These are phyloP conservation scores for Agriopis marginaria DNA, from an alignment of 2,888 invertebrate species.

Conservation along the genomic window DNA sequence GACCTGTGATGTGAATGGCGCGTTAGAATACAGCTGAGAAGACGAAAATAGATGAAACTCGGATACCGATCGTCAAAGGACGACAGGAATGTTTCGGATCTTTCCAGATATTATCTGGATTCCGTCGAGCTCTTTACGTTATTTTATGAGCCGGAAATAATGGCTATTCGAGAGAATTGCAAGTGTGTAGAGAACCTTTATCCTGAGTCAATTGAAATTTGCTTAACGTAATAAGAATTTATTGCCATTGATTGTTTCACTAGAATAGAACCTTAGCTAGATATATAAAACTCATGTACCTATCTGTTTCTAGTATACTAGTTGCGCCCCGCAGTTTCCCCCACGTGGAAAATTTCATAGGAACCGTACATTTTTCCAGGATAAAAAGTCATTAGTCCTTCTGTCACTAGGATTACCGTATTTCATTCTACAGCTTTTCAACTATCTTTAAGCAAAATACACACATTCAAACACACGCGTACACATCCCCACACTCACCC, in stretches of 20 bases:
- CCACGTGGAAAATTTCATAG: no score
- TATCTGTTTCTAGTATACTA: no score
- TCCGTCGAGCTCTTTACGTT: slow-evolving; percentile 36
- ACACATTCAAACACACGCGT: no score
- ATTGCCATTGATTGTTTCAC: background rate
- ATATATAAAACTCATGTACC: no score
- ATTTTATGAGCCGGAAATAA: slow-evolving; percentile 32
- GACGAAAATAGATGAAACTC: slow-evolving; percentile 52
- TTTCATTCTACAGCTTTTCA: no score
- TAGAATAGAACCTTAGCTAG: background rate
- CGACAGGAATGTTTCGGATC: slow-evolving; percentile 46
- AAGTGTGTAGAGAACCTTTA: slow-evolving; percentile 25
- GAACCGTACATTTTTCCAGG: no score
- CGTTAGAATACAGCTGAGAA: slow-evolving; percentile 48
- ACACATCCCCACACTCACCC: no score
- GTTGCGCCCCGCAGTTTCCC: no score
- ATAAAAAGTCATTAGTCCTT: no score
- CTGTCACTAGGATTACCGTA: background rate
- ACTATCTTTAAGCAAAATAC: no score
- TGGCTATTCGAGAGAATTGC: slow-evolving; percentile 24
- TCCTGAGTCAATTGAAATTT: slow-evolving; percentile 15
- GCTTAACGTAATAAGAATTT: slow-evolving; percentile 9
- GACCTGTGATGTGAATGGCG: no score
- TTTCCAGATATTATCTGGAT: slow-evolving; percentile 40
- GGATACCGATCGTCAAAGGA: slow-evolving; percentile 46